A percentile compares a stretch with the other conserved stretches of the same genome.
Conservation (phyloP, 1,140 invertebrate species). For the Helicoverpa zea region DNA sequence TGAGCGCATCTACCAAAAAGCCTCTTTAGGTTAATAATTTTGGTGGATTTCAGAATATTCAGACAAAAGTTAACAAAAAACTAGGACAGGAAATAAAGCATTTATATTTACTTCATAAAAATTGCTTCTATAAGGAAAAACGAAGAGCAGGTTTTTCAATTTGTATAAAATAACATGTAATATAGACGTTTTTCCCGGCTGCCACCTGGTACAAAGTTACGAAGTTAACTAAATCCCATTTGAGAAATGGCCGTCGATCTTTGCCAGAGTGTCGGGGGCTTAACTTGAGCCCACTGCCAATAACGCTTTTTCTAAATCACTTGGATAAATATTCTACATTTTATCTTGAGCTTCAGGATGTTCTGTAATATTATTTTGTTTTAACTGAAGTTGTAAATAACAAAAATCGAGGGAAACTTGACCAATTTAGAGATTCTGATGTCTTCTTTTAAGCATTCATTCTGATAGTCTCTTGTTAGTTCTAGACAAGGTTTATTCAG, state of each 20-base stretch:
- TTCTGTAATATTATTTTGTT: slow-evolving; percentile 2
- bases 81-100: too few relatives aligned
- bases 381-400: too few relatives aligned
- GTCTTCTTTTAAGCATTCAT: too few relatives aligned
- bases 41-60: too few relatives aligned
- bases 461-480: too few relatives aligned
- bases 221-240: slow-evolving; percentile 46
- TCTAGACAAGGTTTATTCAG: too few relatives aligned
- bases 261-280: slow-evolving; percentile 39
- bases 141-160: neutral
- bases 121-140: neutral
- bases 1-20: too few relatives aligned
- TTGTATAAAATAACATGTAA: slow-evolving; percentile 27
- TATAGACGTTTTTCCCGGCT: neutral
- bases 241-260: slow-evolving; percentile 42
- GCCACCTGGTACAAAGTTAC: slow-evolving; percentile 30
- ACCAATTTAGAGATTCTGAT: too few relatives aligned
- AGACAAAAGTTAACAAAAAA: too few relatives aligned
- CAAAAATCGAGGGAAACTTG: too few relatives aligned
- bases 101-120: too few relatives aligned
- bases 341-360: slow-evolving; percentile 1
- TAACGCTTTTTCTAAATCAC: slow-evolving; percentile 48
- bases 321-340: slow-evolving; percentile 40
- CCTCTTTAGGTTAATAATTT: too few relatives aligned
- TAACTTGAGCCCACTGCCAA: slow-evolving; percentile 40